These are phyloP conservation scores for Hippocampus barbouri DNA, from an alignment of 2,113 vertebrate species.

Conservation along the genomic window DNA sequence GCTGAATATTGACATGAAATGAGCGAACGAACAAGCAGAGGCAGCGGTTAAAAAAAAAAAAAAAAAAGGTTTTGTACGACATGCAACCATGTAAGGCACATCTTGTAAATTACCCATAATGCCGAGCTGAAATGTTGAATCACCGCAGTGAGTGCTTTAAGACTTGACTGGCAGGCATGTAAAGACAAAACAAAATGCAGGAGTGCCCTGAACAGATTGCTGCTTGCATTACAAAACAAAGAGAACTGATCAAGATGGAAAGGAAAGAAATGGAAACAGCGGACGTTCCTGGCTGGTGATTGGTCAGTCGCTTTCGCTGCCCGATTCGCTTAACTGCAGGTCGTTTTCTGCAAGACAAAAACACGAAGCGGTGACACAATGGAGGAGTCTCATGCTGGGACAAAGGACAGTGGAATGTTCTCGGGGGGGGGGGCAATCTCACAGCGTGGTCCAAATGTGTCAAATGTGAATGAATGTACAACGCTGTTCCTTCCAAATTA, in stretches of 20 bases:
- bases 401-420: background rate
- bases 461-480: background rate
- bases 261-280: background rate
- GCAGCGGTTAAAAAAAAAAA: background rate
- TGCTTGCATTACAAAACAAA: background rate
- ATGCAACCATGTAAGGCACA: constrained; percentile 29
- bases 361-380: background rate
- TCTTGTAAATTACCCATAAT: background rate
- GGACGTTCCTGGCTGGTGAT: background rate
- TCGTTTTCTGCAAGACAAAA: constrained; percentile 83
- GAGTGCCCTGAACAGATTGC: background rate
- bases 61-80: background rate
- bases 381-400: background rate
- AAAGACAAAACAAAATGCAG: too few species aligned
- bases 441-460: background rate
- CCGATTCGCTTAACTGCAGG: constrained; percentile 95
- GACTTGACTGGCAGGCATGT: background rate
- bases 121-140: constrained; percentile 11
- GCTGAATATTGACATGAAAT: background rate
- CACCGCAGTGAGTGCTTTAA: constrained; percentile 4
- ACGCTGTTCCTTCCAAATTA: too few species aligned
- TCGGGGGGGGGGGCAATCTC: too few species aligned
- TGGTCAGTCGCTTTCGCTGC: constrained; percentile 89
- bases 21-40: background rate
- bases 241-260: background rate